Conservation (phyloP, 2,888 invertebrate genomes). For the Quadroppia sp. region DNA sequence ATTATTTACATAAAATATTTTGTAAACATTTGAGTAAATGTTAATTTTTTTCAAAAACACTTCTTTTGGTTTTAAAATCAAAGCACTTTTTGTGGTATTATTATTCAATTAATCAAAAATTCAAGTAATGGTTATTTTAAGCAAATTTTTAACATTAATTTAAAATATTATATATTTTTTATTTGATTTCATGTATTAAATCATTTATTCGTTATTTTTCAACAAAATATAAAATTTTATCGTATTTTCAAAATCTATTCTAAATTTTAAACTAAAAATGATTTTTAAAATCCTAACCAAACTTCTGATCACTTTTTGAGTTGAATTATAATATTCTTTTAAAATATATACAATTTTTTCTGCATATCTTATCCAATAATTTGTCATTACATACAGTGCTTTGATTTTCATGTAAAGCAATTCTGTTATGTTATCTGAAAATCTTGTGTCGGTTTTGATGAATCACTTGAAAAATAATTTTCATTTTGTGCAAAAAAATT, state of each 20-base stretch:
- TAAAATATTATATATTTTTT: background rate
- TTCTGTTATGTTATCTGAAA: background rate
- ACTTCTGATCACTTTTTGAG: background rate
- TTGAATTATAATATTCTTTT: background rate
- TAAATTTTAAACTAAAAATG: background rate
- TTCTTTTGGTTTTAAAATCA: background rate
- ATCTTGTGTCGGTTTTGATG: slow-evolving; percentile 20
- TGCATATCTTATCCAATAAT: background rate
- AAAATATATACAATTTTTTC: background rate
- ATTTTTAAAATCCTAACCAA: background rate
- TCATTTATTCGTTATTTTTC: background rate
- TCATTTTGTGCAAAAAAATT: background rate
- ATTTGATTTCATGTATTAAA: background rate
- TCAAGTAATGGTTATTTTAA: slow-evolving; percentile 14
- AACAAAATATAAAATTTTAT: no score
- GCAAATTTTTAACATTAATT: background rate
- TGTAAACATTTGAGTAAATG: no score
- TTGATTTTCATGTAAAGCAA: background rate
- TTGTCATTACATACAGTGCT: background rate
- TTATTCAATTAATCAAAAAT: background rate
- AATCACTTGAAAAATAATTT: slow-evolving; percentile 7
- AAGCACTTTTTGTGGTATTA: background rate
- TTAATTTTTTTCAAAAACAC: background rate
- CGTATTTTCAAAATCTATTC: background rate
- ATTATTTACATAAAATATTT: no score